Percentiles rank a stretch among this genome's conserved stretches.
phyloP scores from a whole-genome alignment of 1,140 invertebrate species.

The Xylocopa sonorina region DNA sequence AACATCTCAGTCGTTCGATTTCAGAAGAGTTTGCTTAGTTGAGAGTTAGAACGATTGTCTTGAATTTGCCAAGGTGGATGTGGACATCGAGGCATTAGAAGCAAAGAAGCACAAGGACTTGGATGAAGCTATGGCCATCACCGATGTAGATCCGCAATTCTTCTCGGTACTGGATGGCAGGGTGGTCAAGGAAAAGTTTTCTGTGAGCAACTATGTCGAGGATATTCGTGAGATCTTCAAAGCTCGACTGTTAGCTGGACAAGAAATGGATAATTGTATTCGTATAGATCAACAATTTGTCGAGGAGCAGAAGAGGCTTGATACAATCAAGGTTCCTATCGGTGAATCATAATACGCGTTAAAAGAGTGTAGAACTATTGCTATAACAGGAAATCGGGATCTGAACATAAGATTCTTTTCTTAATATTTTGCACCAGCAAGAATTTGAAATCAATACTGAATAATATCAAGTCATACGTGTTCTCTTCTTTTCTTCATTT shows the following conservation, averaged over 20 bases:
- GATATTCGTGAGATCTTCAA: slow-evolving; percentile 82
- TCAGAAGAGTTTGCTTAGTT: slow-evolving; percentile 8
- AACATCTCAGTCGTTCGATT: background rate
- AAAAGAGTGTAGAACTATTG: too few species aligned
- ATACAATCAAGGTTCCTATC: slow-evolving; percentile 79
- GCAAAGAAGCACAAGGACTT: slow-evolving; percentile 57
- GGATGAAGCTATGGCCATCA: slow-evolving; percentile 65
- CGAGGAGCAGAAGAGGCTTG: slow-evolving; percentile 82
- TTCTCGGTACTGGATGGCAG: slow-evolving; percentile 84
- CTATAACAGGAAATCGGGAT: too few species aligned
- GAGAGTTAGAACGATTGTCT: slow-evolving; percentile 5
- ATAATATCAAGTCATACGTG: too few species aligned
- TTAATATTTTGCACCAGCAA: too few species aligned
- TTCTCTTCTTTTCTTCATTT: too few species aligned
- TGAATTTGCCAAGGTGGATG: slow-evolving; percentile 54
- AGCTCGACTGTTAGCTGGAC: slow-evolving; percentile 83
- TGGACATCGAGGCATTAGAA: slow-evolving; percentile 56
- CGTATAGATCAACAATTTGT: slow-evolving; percentile 84
- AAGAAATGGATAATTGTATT: slow-evolving; percentile 84
- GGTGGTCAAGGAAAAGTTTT: slow-evolving; percentile 82
- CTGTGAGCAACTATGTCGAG: slow-evolving; percentile 82
- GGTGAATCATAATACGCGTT: background rate
- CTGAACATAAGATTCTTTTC: too few species aligned
- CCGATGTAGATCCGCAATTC: slow-evolving; percentile 85
- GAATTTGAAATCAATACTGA: too few species aligned